phyloP scores from a whole-genome alignment of 2,797 vertebrate genomes.

The Hoplostethus atlanticus region DNA sequence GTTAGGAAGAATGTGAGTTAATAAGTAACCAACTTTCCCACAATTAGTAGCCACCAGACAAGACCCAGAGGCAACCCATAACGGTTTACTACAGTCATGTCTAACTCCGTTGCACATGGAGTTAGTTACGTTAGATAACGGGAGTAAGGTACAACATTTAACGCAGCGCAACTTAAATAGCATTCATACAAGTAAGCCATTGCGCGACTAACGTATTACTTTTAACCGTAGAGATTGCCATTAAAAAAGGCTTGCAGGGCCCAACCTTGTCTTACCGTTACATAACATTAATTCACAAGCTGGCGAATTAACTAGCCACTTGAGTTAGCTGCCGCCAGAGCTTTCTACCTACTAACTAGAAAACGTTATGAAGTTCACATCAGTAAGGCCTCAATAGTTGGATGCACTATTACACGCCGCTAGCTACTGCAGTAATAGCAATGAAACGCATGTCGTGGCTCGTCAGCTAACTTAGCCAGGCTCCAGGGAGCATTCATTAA shows the following conservation, averaged over 20 bases:
- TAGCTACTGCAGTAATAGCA: constrained; percentile 18
- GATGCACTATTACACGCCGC: neutral
- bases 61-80: neutral
- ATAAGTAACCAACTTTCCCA: constrained; percentile 53
- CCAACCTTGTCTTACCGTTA: neutral
- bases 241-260: neutral
- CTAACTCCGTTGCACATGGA: neutral
- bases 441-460: constrained; percentile 54
- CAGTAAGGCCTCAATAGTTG: too few relatives aligned
- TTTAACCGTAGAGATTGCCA: neutral
- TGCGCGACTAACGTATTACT: constrained; percentile 12
- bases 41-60: neutral
- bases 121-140: too few relatives aligned
- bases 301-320: neutral
- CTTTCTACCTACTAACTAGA: too few relatives aligned
- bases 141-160: neutral
- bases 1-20: constrained; percentile 67
- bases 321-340: accelerated
- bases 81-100: neutral
- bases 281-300: neutral
- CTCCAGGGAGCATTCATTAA: constrained; percentile 42
- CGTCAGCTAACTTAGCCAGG: constrained; percentile 43
- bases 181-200: neutral
- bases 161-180: neutral
- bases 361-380: too few relatives aligned